A percentile compares a stretch with the other conserved stretches of the same genome.
Evolutionary conservation across 2,888 invertebrate species (phyloP).

Genomic region (Orthosia gracilis): DNA sequence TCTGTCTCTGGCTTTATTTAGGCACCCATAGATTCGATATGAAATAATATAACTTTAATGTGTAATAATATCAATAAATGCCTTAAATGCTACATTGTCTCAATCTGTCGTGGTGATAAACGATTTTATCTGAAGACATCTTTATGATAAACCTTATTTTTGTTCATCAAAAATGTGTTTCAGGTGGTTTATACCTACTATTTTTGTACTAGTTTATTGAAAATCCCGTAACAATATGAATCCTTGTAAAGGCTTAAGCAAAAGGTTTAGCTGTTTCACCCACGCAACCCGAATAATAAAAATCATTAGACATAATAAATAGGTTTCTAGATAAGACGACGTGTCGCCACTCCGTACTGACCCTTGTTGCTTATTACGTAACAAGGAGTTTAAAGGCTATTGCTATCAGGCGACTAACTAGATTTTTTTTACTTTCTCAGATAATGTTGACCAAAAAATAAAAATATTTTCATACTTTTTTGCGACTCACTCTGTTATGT

Average conservation of each 20-base stretch:
- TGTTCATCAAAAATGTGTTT: too few relatives aligned
- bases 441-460: neutral
- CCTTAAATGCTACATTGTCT: too few relatives aligned
- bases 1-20: too few relatives aligned
- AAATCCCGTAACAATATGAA: neutral
- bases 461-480: neutral
- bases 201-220: too few relatives aligned
- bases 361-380: constrained; percentile 71
- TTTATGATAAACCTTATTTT: neutral
- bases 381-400: constrained; percentile 44
- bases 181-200: too few relatives aligned
- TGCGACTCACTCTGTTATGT: neutral
- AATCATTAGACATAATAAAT: constrained; percentile 85
- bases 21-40: too few relatives aligned
- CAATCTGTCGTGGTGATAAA: neutral
- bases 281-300: constrained; percentile 77
- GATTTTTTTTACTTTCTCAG: neutral
- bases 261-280: constrained; percentile 65
- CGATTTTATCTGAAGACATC: neutral
- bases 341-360: constrained; percentile 83
- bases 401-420: neutral
- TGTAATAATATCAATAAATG: too few relatives aligned
- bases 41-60: too few relatives aligned
- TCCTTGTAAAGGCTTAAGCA: neutral
- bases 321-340: constrained; percentile 85